Evolutionary conservation across 2,888 invertebrate species (phyloP).

Genomic region (Molanna angustata): DNA sequence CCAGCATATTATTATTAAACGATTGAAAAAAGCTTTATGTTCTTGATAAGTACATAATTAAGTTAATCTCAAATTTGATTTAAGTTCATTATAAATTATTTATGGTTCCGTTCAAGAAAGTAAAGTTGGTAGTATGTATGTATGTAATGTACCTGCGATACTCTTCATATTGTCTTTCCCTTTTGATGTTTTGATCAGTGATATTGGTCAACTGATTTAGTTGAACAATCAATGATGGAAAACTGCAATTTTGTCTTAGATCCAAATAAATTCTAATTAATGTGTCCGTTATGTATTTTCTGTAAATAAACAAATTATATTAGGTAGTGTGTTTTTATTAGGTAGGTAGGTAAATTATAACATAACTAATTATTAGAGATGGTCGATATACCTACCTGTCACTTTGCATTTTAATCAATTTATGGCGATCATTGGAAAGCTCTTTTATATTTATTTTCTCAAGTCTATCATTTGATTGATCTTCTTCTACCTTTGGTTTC

Average conservation of each 20-base stretch:
- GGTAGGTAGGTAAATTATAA: too few species aligned
- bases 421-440: slow-evolving; percentile 22
- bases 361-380: too few species aligned
- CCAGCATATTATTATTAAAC: too few species aligned
- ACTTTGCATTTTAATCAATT: slow-evolving; percentile 29
- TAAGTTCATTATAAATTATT: too few species aligned
- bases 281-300: slow-evolving; percentile 21
- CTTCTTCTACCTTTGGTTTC: slow-evolving; percentile 4
- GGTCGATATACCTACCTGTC: slow-evolving; percentile 24
- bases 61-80: too few species aligned
- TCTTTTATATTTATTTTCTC: slow-evolving; percentile 17
- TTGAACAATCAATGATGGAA: slow-evolving; percentile 18
- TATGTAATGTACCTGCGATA: slow-evolving; percentile 20
- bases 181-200: slow-evolving; percentile 21
- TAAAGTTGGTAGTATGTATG: too few species aligned
- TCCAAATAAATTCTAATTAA: slow-evolving; percentile 22
- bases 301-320: slow-evolving; percentile 2
- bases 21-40: too few species aligned
- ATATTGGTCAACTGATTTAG: slow-evolving; percentile 22
- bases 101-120: too few species aligned
- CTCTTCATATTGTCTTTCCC: slow-evolving; percentile 23
- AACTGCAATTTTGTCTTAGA: slow-evolving; percentile 21
- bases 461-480: slow-evolving; percentile 8
- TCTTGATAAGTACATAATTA: too few species aligned
- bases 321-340: neutral